phyloP scores from a whole-genome alignment of 2,888 invertebrate genomes.

The Protophormia terraenovae region DNA sequence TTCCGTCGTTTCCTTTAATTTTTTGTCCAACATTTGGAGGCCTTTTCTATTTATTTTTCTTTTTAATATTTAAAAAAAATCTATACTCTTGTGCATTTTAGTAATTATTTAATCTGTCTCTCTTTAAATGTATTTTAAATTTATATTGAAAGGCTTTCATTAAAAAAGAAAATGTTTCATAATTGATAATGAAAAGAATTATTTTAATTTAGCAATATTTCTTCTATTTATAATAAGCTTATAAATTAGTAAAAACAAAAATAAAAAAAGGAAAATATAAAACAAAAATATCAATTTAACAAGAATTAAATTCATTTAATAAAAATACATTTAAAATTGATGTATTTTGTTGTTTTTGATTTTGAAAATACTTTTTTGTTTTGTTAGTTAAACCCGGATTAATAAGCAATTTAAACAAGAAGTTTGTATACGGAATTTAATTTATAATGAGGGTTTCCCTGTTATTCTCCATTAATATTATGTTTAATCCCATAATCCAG shows the following conservation, averaged over 20 bases:
- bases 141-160: not conserved
- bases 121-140: not conserved
- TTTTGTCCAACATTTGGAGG: not conserved
- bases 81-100: not conserved
- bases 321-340: conserved; percentile 22
- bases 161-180: not conserved
- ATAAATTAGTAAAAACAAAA: conserved; percentile 29
- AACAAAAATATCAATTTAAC: not conserved
- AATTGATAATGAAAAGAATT: conserved; percentile 17
- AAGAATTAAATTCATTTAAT: conserved; percentile 42
- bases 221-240: conserved; percentile 52
- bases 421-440: no score
- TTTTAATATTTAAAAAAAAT: not conserved
- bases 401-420: no score
- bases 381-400: no score
- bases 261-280: conserved; percentile 13
- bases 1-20: conserved; percentile 38
- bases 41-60: not conserved
- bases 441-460: no score
- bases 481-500: no score
- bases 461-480: no score
- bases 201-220: conserved; percentile 49
- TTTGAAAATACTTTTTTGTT: no score
- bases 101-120: not conserved
- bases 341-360: not conserved